phyloP scores from a whole-genome alignment of 2,797 vertebrate species.

The Sphenopsis melanotis region DNA sequence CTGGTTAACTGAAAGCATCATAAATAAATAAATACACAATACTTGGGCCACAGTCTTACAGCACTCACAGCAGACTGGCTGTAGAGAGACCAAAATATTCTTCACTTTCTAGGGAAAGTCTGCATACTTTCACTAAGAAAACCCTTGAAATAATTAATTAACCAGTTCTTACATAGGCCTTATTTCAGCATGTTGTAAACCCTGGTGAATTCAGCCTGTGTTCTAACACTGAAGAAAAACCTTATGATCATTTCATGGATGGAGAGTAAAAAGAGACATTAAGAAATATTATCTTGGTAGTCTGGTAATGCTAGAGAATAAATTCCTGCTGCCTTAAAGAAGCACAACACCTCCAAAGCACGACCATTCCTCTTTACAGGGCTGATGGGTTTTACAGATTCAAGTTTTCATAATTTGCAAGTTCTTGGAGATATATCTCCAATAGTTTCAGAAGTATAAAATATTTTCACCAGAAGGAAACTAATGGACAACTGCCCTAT shows the following conservation, averaged over 20 bases:
- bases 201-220: background rate
- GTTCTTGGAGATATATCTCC: rapidly evolving
- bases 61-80: background rate
- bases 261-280: background rate
- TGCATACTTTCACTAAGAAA: background rate
- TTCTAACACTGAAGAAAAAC: background rate
- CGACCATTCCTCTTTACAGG: rapidly evolving
- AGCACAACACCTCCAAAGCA: background rate
- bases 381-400: background rate
- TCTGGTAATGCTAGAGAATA: background rate
- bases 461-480: background rate
- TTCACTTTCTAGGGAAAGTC: background rate
- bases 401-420: background rate
- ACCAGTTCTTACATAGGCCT: background rate
- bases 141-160: background rate
- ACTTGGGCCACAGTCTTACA: background rate
- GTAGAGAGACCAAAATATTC: background rate
- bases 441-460: background rate
- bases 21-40: constrained; percentile 1
- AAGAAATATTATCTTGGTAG: background rate
- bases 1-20: constrained; percentile 2
- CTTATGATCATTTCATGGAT: background rate
- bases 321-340: background rate
- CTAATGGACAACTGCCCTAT: background rate
- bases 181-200: background rate